Base-by-base conservation (phyloP, 2,797 vertebrate species). In the Scleropages formosus region DNA sequence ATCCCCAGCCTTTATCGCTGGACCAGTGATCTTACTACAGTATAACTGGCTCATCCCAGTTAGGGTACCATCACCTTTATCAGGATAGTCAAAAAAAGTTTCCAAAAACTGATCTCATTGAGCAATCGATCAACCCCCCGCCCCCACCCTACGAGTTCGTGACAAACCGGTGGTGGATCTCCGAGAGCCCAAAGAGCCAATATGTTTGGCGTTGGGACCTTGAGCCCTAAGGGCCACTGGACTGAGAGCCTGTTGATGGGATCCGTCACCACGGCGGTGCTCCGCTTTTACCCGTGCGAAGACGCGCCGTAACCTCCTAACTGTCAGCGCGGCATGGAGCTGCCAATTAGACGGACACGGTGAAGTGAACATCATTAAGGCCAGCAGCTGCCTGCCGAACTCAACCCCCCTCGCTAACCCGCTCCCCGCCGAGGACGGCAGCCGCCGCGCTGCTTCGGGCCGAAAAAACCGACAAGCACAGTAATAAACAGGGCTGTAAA, bases 371-470 rank as follows among this genome's bases (percentile, higher is more conserved):
- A 75, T 77, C 81, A 80, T 82, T 76, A 79, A 61, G 74, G 53
- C 72, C 68, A 80, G 76, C 85, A 82, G 85, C 81, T 86, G 82
- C 79, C 79, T 76, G 31, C 73, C 47, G 72, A 65, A 73, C 49
- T 53, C 77, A 79, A 77, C 78, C 68, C 53, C n/a, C n/a, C n/a
- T n/a, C 76, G 75, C 53, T 74, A 73, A 77, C 64, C 53, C 77
- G 76, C 59, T 64, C 74, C 70, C 39, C 62, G n/a, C 49, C 47
- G 76, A 56, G 77, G 15, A 20, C 58, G 63, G 22, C 44, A 39
- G 24, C 59, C 16, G 46, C 24, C 62, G 22, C 24, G 47, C 39
- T 24, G 27, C 31, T 24, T 69, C 20, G 68, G 59, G 75, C n/a
- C n/a, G n/a, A 15, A 68, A 4, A 22, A 46, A 68, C 39, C 16